Evolutionary conservation across 2,797 vertebrate species (phyloP), one percentile per base, ranked within the genome.

Genomic region (Mormyrops attenuatus): DNA sequence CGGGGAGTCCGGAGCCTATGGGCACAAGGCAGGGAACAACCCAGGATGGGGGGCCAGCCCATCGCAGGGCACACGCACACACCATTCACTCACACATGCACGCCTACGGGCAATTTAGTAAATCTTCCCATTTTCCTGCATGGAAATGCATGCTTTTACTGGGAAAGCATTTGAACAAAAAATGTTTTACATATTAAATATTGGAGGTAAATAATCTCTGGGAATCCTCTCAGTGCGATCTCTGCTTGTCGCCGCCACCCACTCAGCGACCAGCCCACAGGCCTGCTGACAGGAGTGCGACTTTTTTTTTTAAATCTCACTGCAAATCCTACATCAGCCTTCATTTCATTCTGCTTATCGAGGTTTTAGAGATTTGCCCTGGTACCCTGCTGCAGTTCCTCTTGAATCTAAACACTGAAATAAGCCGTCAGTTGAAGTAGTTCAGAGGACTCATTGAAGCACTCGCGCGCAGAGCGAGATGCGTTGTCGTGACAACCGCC

Each of bases 401-500:
- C 34, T 44, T n/a, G 17, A 80, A 41, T 80, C 73, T 44, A 44
- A 80, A 41, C 34, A 2, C 69, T 77, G 69, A 77, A 77, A 80
- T 44, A 41, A 8, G 34, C 69, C 4, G 6, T 20, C 69, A 20
- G 34, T 44, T 80, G 73, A 80, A 80, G 73, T 41, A 77, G 69
- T 80, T 80, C 38, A 38, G 38, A 44, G 38, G 73, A 41, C 17
- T 34, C 34, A 41, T 3, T 3, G 30, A 88, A 30, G 80, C 38
- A 80, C 34, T 80, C 17, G 73, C 38, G 3, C 2, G 2, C 38
- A 20, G 73, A 80, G 73, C 38, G 38, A 44, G 73, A 38, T 80
- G 73, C n/a, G 73, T 80, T 80, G 73, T 80, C 73, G 38, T 80
- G 73, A n/a, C 73, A 44, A 80, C 73, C 73, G 15, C 73, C 38